Conservation (phyloP, 2,113 vertebrate genomes). For the Tricholaema leucomelas region DNA sequence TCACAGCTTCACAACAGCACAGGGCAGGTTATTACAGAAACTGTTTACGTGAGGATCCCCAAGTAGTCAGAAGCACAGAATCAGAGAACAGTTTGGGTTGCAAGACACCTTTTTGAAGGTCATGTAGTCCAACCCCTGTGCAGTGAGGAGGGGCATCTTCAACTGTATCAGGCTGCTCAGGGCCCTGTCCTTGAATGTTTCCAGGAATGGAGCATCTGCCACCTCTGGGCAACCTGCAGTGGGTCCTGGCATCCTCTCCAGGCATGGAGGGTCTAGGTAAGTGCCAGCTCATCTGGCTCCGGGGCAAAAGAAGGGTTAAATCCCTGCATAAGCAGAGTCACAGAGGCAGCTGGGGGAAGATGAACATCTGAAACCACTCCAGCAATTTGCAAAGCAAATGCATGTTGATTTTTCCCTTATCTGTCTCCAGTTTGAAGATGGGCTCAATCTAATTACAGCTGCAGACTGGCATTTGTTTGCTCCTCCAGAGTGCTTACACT, state of each 20-base stretch:
- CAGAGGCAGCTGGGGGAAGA: neutral
- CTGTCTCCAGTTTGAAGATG: neutral
- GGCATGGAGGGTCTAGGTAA: neutral
- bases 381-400: conserved; percentile 25
- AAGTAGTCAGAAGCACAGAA: rapidly evolving
- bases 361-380: conserved; percentile 26
- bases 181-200: neutral
- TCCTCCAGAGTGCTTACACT: neutral
- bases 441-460: conserved; percentile 1
- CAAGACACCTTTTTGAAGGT: neutral
- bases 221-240: neutral
- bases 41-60: rapidly evolving
- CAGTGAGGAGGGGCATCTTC: neutral
- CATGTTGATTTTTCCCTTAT: neutral
- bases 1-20: neutral
- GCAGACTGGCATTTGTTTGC: neutral
- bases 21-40: rapidly evolving
- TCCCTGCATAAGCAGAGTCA: neutral
- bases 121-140: neutral
- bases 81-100: neutral
- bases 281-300: neutral
- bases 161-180: neutral
- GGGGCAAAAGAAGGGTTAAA: conserved; percentile 4
- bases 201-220: neutral
- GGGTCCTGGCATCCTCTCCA: neutral